Conservation (phyloP, 2,888 invertebrate species). For the Brenthis ino region DNA sequence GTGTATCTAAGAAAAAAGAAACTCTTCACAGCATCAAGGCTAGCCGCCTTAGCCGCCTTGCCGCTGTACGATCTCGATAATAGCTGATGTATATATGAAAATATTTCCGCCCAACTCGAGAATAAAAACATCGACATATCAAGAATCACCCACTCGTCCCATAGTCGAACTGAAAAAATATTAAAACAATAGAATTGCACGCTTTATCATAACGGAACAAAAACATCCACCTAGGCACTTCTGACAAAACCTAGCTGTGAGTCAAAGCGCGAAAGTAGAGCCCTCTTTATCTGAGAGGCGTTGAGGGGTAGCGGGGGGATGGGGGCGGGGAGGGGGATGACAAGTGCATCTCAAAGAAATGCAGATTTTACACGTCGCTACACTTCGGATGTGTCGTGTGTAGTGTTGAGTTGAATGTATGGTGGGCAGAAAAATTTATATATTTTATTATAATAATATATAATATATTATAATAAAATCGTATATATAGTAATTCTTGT, state of each 20-base stretch:
- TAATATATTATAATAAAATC: background rate
- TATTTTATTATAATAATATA: background rate
- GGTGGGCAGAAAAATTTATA: conserved; percentile 45
- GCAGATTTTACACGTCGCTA: conserved; percentile 83
- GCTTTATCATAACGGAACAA: conserved; percentile 55
- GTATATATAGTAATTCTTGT: too few relatives aligned
- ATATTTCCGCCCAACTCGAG: too few relatives aligned
- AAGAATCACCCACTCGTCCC: conserved; percentile 26
- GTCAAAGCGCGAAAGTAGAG: conserved; percentile 80
- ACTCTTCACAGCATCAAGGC: too few relatives aligned
- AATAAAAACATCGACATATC: conserved; percentile 22
- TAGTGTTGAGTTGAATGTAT: conserved; percentile 57
- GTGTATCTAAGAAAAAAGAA: too few relatives aligned
- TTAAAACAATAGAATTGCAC: conserved; percentile 48
- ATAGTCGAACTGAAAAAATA: conserved; percentile 37
- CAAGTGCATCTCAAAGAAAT: conserved; percentile 83
- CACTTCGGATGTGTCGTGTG: conserved; percentile 75
- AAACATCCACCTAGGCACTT: conserved; percentile 51
- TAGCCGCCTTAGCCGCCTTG: too few relatives aligned
- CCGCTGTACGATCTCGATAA: too few relatives aligned
- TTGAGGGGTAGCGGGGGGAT: conserved; percentile 46
- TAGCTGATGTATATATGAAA: too few relatives aligned
- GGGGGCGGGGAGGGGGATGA: conserved; percentile 50
- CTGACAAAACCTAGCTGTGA: conserved; percentile 71
- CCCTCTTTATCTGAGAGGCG: conserved; percentile 78